Evolutionary conservation across 2,113 vertebrate genomes (phyloP).

Genomic region (Myotis yumanensis): DNA sequence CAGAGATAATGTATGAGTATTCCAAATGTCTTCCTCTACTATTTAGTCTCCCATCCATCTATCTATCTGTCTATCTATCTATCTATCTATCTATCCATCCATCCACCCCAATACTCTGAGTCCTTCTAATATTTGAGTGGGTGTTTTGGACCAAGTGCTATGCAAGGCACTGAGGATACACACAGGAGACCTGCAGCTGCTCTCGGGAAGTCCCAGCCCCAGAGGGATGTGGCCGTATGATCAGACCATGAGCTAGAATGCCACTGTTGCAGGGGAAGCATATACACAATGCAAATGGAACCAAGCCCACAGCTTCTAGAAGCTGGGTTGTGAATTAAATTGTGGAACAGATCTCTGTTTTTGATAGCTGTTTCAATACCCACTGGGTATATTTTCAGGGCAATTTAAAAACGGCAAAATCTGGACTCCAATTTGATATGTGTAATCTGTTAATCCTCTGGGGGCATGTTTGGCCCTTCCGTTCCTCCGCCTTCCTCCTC

Average conservation of each 20-base stretch:
- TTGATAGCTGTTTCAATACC: not conserved
- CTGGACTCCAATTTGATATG: not conserved
- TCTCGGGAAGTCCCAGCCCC: not conserved
- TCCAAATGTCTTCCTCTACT: not conserved
- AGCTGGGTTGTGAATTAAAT: constrained; percentile 37
- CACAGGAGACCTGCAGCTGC: not conserved
- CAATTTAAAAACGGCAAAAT: constrained; percentile 51
- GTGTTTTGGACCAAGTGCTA: not conserved
- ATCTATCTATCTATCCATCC: not conserved
- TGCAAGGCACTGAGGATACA: not conserved
- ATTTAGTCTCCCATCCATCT: not conserved
- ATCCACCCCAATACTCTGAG: not conserved
- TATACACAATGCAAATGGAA: not conserved
- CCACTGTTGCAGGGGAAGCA: not conserved
- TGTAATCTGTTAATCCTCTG: not conserved
- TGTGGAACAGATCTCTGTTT: not conserved
- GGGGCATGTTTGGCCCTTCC: not conserved
- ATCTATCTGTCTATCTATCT: not conserved
- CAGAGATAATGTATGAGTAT: not conserved
- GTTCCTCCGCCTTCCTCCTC: not conserved
- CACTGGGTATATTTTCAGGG: constrained; percentile 33
- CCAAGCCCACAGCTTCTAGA: not conserved
- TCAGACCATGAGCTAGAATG: not conserved
- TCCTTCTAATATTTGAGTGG: not conserved
- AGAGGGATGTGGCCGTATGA: not conserved